phyloP scores from a whole-genome alignment of 2,888 invertebrate species.

The Eupithecia dodoneata region DNA sequence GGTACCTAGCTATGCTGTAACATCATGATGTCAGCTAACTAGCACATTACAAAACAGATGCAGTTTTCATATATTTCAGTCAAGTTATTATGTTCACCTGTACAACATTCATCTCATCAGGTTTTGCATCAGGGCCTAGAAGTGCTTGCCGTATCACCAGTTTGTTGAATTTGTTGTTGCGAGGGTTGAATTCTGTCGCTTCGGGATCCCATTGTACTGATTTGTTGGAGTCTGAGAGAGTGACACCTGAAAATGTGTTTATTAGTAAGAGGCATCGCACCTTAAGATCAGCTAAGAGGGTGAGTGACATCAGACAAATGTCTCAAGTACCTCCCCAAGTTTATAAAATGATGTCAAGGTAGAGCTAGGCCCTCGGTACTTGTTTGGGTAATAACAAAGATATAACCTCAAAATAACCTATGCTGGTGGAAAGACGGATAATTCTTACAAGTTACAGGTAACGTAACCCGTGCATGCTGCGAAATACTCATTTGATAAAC shows the following conservation, averaged over 20 bases:
- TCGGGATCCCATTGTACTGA: constrained; percentile 93
- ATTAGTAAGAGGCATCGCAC: no score
- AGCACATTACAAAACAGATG: neutral
- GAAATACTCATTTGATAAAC: neutral
- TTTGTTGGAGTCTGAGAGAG: constrained; percentile 89
- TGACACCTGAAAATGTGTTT: constrained; percentile 86
- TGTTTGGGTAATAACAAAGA: neutral
- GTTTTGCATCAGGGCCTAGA: constrained; percentile 91
- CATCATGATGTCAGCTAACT: neutral
- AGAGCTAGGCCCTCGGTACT: neutral
- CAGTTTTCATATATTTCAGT: neutral
- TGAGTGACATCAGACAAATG: constrained; percentile 76
- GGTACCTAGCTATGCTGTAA: no score
- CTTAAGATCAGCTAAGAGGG: no score
- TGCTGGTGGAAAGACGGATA: neutral
- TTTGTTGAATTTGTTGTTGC: constrained; percentile 86
- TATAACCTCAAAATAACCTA: neutral
- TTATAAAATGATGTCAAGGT: neutral
- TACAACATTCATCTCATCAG: constrained; percentile 91
- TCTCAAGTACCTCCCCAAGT: constrained; percentile 72
- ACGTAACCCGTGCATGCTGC: neutral
- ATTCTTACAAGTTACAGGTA: neutral
- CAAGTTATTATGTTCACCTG: constrained; percentile 79
- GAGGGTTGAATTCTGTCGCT: constrained; percentile 87
- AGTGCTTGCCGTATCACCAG: constrained; percentile 92